Evolutionary conservation across 2,888 invertebrate genomes (phyloP), one percentile per base, ranked within the genome.

Genomic region (Chloroclysta siterata): DNA sequence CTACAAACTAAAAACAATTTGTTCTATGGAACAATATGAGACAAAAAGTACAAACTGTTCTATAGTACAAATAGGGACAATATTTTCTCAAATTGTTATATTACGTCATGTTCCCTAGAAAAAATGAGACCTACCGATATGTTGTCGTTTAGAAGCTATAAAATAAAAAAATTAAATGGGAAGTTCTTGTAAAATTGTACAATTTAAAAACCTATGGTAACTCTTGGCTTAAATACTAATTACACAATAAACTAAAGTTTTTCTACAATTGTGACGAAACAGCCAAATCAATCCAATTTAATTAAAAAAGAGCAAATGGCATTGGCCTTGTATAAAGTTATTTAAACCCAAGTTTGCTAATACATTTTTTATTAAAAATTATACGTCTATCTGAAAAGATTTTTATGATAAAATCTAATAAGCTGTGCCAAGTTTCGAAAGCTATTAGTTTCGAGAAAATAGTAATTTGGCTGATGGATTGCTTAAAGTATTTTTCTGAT

Each of bases 161-260:
- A n/a, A n/a, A n/a, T n/a, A n/a, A n/a, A n/a, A n/a, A 57, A 17
- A 60, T 11, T 60, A 42, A 29, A 57, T 48, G 39, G 44, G 36
- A 64, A 29, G 13, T 46, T 62, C 28, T 44, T 62, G 15, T 62
- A 79, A 81, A 80, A 87, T 89, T 89, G 87, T 90, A 89, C 86
- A 82, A 76, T 80, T 77, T 75, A 78, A 80, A 79, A 78, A 74
- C 76, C 78, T 85, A 87, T 88, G 90, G 90, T 90, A 90, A 90
- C 90, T 82, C 84, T 84, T 79, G 80, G 78, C 82, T 86, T 88
- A 84, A 67, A 60, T 71, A 77, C 86, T 86, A 88, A 75, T 79
- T 81, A 81, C 63, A 72, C 77, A 74, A 77, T 78, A 76, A 74
- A 74, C 75, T 76, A 66, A 72, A 72, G 72, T 69, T 70, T 55